A percentile compares a stretch with the other conserved stretches of the same genome.
Evolutionary conservation across 2,113 vertebrate species (phyloP).

Genomic region (Amazona guildingii): DNA sequence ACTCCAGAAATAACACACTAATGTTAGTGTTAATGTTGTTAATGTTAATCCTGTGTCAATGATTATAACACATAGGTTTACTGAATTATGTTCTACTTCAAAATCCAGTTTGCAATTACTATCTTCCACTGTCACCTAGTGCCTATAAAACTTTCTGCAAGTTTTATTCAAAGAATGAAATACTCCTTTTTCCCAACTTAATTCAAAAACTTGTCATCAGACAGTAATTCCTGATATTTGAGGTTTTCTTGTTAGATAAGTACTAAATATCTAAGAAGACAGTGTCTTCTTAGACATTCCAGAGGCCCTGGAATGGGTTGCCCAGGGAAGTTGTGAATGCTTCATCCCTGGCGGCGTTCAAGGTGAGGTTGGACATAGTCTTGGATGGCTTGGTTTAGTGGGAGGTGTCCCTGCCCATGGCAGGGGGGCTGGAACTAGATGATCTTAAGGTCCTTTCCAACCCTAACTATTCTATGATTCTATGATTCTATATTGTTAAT

Average conservation of each 20-base stretch:
- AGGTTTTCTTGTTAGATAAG: not conserved
- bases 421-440: no score
- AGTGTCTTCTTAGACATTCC: no score
- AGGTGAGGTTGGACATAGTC: no score
- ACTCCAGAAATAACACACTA: not conserved
- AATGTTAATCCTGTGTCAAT: not conserved
- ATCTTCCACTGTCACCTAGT: slow-evolving; percentile 41
- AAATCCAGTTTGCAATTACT: not conserved
- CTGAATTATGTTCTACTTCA: not conserved
- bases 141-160: slow-evolving; percentile 9
- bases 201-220: not conserved
- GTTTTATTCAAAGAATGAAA: not conserved
- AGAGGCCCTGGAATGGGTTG: no score
- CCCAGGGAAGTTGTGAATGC: no score
- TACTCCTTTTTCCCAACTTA: not conserved
- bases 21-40: not conserved
- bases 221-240: not conserved
- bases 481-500: not conserved
- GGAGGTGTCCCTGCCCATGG: no score
- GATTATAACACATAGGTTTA: not conserved
- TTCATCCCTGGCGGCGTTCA: no score
- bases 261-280: not conserved
- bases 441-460: no score
- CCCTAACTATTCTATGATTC: no score
- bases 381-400: no score